Base-by-base conservation (phyloP, 1,140 invertebrate genomes). In the Lordiphosa collinella region DNA sequence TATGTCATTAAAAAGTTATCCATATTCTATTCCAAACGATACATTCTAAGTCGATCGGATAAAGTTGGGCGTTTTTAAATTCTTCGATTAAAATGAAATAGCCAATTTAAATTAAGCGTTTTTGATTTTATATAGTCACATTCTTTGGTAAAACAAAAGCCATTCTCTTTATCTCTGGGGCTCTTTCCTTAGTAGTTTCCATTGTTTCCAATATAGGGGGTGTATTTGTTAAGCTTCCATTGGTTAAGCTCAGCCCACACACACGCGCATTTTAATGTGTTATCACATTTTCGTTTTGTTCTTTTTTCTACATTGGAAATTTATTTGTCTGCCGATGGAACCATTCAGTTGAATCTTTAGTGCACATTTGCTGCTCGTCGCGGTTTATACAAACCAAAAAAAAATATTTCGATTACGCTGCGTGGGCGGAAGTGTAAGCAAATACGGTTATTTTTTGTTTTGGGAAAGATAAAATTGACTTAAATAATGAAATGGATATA, bases 401-500 rank as follows among this genome's bases (percentile, higher is more conserved):
- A 37, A 36, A 12, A 36, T 56, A 56, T 48, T 38, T 71, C 13
- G 10, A 43, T 13, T 8, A 32, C 37, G 13, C 40, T 47, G 40
- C 50, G 72, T 67, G 49, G 56, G 53, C 78, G 78, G 78, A 82
- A 85, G 79, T 85, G 58, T 62, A 46, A 63, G 50, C 25, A 46
- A 38, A 69, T 37, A 49, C 22, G 48, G 54, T 6, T 14, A 12
- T n/a, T 29, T 29, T 29, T 29, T 44, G 9, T 12, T 44, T 13
- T 13, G 14, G 9, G 9, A 46, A 2, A 48, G 63, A 68, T 68
- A 68, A 54, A 16, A 34, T 36, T 29, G 8, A 67, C 9, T 11
- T 9, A 1, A 11, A 32, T 44, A 54, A 34, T 32, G 9, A 16
- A 32, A 11, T 11, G 9, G 37, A 12, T n/a, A 18, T 7, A 10